phyloP scores from a whole-genome alignment of 2,888 invertebrate species.

The Xanthostigma xanthostigma region DNA sequence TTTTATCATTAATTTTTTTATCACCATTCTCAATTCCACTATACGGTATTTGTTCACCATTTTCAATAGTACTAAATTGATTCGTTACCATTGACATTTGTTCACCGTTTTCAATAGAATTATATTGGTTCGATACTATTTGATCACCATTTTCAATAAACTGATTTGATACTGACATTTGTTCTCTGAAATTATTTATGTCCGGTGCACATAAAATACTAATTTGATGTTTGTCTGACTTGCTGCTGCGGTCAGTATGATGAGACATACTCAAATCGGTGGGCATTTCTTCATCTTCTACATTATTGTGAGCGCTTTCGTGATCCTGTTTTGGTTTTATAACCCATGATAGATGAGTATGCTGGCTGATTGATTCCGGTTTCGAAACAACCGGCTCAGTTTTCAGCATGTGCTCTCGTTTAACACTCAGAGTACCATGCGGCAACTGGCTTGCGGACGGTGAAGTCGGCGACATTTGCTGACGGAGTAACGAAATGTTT shows the following conservation, averaged over 20 bases:
- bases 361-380: slow-evolving; percentile 16
- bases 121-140: no score
- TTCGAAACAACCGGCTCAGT: slow-evolving; percentile 32
- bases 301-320: slow-evolving; percentile 27
- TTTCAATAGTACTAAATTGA: no score
- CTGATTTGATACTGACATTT: background rate
- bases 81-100: no score
- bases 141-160: background rate
- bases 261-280: slow-evolving; percentile 50
- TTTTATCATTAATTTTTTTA: no score
- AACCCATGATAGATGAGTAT: background rate
- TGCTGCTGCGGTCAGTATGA: slow-evolving; percentile 26
- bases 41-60: no score
- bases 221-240: slow-evolving; percentile 11
- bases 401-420: slow-evolving; percentile 19
- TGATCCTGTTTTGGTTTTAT: slow-evolving; percentile 27
- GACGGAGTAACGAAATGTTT: slow-evolving; percentile 75
- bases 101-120: no score
- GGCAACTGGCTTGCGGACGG: slow-evolving; percentile 4
- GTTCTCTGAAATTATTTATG: slow-evolving; percentile 1
- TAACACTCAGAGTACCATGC: background rate
- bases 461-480: slow-evolving; percentile 55
- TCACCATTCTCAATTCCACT: no score
- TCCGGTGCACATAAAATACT: slow-evolving; percentile 6
- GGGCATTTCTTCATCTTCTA: slow-evolving; percentile 48